Evolutionary conservation across 2,888 invertebrate genomes (phyloP).

Genomic region (Pyrgus malvae): DNA sequence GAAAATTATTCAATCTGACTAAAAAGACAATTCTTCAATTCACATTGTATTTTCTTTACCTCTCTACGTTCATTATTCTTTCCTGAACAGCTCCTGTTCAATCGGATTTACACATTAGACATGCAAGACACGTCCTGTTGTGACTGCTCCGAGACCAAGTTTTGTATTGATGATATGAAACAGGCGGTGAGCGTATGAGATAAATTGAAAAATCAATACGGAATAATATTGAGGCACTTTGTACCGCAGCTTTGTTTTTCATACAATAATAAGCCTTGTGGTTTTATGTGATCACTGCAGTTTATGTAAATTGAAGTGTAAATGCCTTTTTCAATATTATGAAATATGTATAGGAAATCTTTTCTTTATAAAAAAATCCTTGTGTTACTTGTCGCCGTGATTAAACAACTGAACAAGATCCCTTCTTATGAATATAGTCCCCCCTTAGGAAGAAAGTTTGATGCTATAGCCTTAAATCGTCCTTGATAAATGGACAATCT

Average conservation of each 20-base stretch:
- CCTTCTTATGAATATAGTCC: no score
- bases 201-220: conserved; percentile 25
- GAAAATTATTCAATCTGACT: conserved; percentile 77
- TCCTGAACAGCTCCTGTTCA: conserved; percentile 73
- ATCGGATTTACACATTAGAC: conserved; percentile 63
- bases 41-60: conserved; percentile 59
- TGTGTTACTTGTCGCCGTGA: no score
- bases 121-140: conserved; percentile 69
- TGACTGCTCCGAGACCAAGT: conserved; percentile 55
- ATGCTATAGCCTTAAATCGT: no score
- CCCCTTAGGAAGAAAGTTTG: no score
- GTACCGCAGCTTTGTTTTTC: not conserved
- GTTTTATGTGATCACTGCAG: no score
- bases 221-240: not conserved
- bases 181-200: conserved; percentile 39
- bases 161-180: conserved; percentile 40
- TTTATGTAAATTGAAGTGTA: no score
- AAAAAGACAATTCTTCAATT: conserved; percentile 70
- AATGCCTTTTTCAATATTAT: no score
- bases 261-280: no score
- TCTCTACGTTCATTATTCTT: conserved; percentile 50
- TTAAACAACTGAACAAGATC: no score
- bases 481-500: no score
- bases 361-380: no score
- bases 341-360: no score